These are phyloP conservation scores for Lepidurus packardi DNA, from an alignment of 1,140 invertebrate species.

Conservation along the genomic window DNA sequence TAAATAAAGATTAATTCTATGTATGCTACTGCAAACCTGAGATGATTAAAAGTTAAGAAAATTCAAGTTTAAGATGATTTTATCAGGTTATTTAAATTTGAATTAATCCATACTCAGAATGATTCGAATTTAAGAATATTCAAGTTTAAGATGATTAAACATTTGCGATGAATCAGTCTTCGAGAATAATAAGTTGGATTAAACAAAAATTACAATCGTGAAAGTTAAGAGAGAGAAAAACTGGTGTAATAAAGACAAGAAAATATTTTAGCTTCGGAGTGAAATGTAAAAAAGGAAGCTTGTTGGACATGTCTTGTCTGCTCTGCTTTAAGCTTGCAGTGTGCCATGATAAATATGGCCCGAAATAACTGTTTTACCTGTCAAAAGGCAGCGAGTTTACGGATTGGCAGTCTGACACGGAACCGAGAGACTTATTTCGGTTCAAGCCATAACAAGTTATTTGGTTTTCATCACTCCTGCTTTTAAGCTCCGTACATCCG, in stretches of 20 bases:
- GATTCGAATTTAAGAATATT: too few relatives aligned
- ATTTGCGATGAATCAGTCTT: too few relatives aligned
- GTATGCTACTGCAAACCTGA: too few relatives aligned
- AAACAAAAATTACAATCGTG: too few relatives aligned
- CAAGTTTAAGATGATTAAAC: too few relatives aligned
- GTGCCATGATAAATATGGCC: slow-evolving; percentile 12
- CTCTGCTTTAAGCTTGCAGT: neutral
- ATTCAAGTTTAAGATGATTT: too few relatives aligned
- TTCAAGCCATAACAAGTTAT: slow-evolving; percentile 20
- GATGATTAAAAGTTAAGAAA: too few relatives aligned
- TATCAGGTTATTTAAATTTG: too few relatives aligned
- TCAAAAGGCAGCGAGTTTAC: neutral
- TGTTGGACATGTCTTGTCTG: neutral
- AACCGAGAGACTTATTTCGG: neutral
- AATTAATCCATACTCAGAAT: too few relatives aligned
- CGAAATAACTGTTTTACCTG: slow-evolving; percentile 19
- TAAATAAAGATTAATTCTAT: too few relatives aligned
- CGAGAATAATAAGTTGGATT: too few relatives aligned
- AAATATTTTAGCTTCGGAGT: neutral
- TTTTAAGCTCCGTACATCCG: too few relatives aligned
- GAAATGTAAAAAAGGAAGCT: neutral
- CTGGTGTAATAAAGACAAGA: neutral
- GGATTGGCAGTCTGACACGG: slow-evolving; percentile 5
- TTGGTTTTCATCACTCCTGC: slow-evolving; percentile 7
- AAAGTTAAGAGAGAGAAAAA: neutral